These are phyloP conservation scores for Gallinago stenura DNA, from an alignment of 2,797 vertebrate genomes.

Conservation along the genomic window DNA sequence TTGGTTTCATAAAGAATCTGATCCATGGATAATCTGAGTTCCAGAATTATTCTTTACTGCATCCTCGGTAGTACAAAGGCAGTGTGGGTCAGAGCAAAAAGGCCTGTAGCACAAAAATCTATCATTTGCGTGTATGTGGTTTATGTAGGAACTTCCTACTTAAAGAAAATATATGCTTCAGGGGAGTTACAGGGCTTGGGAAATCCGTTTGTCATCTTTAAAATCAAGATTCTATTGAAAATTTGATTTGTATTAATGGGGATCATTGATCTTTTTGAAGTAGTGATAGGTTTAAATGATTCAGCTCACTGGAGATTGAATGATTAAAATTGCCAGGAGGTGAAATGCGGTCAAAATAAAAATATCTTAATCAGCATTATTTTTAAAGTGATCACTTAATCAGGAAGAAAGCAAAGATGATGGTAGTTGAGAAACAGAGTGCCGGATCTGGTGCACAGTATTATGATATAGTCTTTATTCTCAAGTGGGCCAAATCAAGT, in stretches of 20 bases:
- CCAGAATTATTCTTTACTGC: neutral
- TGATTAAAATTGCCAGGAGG: neutral
- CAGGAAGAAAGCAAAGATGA: slow-evolving; percentile 11
- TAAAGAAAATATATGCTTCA: neutral
- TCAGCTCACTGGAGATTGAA: neutral
- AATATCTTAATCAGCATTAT: slow-evolving; percentile 45
- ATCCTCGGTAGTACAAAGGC: neutral
- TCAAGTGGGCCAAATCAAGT: slow-evolving; percentile 40
- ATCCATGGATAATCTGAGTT: neutral
- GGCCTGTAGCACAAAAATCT: neutral
- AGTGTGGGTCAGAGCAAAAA: neutral
- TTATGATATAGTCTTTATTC: neutral
- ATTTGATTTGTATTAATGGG: neutral
- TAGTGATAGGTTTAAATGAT: neutral
- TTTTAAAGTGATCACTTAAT: slow-evolving; percentile 37
- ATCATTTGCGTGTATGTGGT: accelerated
- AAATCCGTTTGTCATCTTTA: neutral
- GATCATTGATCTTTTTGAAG: neutral
- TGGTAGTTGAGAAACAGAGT: slow-evolving; percentile 2
- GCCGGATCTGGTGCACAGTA: neutral
- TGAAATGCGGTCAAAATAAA: slow-evolving; percentile 11
- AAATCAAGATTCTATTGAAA: neutral
- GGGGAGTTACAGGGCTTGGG: neutral
- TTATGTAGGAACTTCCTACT: neutral
- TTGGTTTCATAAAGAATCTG: neutral